Evolutionary conservation across 2,113 vertebrate genomes (phyloP).

Genomic region (Zosterops borbonicus): DNA sequence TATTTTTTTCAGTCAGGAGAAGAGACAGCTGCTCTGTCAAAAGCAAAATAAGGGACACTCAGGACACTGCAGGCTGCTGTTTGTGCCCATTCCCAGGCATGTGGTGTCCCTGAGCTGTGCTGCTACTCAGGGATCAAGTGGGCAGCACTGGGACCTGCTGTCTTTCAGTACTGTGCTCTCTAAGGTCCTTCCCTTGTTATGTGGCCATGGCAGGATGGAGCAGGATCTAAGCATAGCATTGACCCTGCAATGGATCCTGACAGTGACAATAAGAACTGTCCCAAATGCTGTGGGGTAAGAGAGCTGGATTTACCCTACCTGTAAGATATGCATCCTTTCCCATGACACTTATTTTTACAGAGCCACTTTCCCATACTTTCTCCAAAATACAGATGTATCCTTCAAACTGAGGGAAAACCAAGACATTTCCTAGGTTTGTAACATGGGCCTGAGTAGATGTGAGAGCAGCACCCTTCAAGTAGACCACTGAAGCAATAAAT

Average conservation of each 20-base stretch:
- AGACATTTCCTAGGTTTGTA: not conserved
- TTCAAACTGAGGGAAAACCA: not conserved
- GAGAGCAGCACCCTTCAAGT: not conserved
- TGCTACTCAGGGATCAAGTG: not conserved
- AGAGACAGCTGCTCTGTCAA: not conserved
- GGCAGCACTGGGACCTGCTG: not conserved
- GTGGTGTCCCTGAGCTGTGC: not conserved
- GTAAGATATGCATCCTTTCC: not conserved
- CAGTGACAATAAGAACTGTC: not conserved
- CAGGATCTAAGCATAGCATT: not conserved
- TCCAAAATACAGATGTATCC: not conserved
- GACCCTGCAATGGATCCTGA: not conserved
- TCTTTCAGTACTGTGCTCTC: not conserved
- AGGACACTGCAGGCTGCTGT: not conserved
- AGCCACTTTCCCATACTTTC: not conserved
- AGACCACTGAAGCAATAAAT: not conserved
- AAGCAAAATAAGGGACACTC: not conserved
- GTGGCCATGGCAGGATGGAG: not conserved
- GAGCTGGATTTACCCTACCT: not conserved
- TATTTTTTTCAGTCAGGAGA: not conserved
- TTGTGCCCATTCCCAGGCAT: accelerated
- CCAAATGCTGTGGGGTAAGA: not conserved
- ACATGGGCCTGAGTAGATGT: not conserved
- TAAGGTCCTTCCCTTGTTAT: not conserved
- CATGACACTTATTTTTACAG: not conserved